Evolutionary conservation across 2,888 invertebrate species (phyloP).

Genomic region (Eupithecia subumbrata): DNA sequence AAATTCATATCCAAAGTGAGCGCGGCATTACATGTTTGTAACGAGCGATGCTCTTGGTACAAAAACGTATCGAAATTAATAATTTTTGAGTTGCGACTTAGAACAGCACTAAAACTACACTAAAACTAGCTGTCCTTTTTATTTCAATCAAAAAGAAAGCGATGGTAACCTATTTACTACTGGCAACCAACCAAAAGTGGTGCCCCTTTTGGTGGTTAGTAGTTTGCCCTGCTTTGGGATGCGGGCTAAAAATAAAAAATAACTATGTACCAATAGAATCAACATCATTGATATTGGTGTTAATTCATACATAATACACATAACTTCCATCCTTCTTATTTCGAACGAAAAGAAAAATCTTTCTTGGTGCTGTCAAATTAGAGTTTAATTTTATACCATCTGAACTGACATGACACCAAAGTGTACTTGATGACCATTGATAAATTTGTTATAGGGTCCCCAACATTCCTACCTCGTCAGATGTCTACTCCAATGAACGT

Average conservation of each 20-base stretch:
- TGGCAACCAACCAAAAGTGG: background rate
- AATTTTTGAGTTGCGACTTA: background rate
- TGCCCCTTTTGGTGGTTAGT: too few relatives aligned
- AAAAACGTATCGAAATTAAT: background rate
- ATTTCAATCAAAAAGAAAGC: background rate
- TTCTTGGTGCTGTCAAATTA: background rate
- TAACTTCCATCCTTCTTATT: background rate
- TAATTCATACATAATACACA: background rate
- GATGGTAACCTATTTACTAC: background rate
- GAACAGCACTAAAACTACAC: background rate
- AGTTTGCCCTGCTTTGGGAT: background rate
- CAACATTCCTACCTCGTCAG: conserved; percentile 78
- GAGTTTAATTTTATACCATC: background rate
- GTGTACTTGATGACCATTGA: background rate
- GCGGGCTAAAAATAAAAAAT: background rate
- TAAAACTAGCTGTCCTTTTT: background rate
- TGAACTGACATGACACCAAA: background rate
- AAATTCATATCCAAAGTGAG: too few relatives aligned
- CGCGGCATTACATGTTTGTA: background rate
- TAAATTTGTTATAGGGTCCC: conserved; percentile 61
- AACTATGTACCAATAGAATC: background rate
- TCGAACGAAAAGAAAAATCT: background rate
- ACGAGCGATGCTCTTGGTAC: background rate
- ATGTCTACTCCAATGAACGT: conserved; percentile 79
- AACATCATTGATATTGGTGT: background rate